phyloP scores from a whole-genome alignment of 2,888 invertebrate genomes.

The Agonum fuliginosum region DNA sequence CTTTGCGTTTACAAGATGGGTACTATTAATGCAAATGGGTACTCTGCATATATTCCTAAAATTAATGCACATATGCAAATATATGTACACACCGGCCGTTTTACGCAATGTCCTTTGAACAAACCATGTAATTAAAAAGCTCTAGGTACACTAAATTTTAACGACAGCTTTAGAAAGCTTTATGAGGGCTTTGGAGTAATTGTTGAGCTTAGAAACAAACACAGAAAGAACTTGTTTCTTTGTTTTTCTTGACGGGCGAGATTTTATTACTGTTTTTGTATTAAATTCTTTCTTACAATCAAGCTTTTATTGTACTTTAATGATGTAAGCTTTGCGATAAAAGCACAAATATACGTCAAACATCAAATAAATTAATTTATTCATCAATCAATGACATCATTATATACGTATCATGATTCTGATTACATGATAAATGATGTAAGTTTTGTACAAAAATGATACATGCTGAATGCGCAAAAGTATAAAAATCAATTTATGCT shows the following conservation, averaged over 20 bases:
- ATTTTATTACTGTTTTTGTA: too few species aligned
- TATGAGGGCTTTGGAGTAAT: neutral
- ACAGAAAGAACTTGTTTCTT: too few species aligned
- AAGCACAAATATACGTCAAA: too few species aligned
- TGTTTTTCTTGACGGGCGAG: too few species aligned
- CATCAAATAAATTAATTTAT: too few species aligned
- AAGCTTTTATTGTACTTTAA: too few species aligned
- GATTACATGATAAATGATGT: neutral
- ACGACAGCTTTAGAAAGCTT: neutral
- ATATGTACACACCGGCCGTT: neutral
- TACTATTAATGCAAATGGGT: constrained; percentile 6
- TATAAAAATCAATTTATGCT: constrained; percentile 2
- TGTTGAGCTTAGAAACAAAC: neutral
- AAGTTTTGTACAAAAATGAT: neutral
- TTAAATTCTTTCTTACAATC: too few species aligned
- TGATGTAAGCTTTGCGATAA: too few species aligned
- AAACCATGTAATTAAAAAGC: constrained; percentile 1
- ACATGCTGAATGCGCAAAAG: neutral
- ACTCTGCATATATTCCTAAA: constrained; percentile 9
- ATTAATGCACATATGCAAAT: neutral
- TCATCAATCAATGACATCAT: too few species aligned
- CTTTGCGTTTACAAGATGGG: neutral
- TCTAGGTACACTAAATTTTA: neutral
- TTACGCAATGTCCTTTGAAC: neutral
- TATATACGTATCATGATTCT: too few species aligned